Conservation (phyloP, 2,797 vertebrate species). For the Hydrolagus colliei region DNA sequence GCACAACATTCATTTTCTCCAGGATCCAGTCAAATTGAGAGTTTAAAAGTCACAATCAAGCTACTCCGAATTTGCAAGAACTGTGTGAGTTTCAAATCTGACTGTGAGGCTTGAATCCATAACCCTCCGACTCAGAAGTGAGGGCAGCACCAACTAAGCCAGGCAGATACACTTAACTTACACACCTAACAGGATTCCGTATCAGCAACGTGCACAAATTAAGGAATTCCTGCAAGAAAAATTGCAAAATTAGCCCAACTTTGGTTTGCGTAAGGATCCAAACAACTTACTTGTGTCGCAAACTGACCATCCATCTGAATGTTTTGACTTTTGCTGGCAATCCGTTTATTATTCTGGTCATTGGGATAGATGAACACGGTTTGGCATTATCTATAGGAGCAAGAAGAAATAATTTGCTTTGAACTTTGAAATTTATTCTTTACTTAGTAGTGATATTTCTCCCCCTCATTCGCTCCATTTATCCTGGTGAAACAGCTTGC, state of each 20-base stretch:
- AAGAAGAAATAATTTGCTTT: background rate
- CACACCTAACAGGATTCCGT: no score
- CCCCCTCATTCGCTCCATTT: no score
- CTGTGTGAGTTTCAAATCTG: no score
- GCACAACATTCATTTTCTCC: background rate
- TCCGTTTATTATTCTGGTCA: conserved; percentile 82
- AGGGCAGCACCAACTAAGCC: no score
- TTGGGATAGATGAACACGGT: conserved; percentile 60
- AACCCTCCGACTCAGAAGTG: no score
- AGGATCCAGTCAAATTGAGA: background rate
- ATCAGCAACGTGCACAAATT: no score
- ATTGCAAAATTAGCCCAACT: background rate
- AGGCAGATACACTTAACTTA: no score
- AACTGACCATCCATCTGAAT: conserved; percentile 94
- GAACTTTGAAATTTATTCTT: background rate
- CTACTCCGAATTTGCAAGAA: background rate
- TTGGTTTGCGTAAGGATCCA: background rate
- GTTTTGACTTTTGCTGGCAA: conserved; percentile 73
- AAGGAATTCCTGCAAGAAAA: background rate
- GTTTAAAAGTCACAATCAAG: background rate
- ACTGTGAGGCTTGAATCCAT: no score
- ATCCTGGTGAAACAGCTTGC: no score
- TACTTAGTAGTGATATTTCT: background rate
- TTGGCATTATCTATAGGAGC: background rate
- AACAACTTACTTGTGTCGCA: conserved; percentile 65